Evolutionary conservation across 92 coral and sea anemone species (phyloP).

Genomic region (Diadumene lineata): DNA sequence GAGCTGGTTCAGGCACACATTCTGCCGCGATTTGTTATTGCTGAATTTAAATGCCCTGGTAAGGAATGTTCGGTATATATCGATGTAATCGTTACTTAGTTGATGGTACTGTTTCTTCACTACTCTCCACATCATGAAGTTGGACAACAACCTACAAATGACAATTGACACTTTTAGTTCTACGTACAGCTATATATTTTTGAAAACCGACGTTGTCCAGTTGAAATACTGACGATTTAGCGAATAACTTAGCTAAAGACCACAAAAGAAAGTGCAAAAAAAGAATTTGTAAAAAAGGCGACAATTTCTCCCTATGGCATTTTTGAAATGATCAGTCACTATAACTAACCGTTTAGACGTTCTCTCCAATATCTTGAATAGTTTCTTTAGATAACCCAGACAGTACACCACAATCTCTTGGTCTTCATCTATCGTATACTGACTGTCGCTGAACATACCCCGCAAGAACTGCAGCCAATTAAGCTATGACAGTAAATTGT

Average conservation of each 20-base stretch:
- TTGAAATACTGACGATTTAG: too few relatives aligned
- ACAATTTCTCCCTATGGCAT: too few relatives aligned
- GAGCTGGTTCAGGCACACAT: conserved; percentile 46
- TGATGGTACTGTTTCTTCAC: conserved; percentile 36
- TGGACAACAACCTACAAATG: conserved; percentile 39
- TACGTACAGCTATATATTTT: too few relatives aligned
- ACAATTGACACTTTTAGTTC: too few relatives aligned
- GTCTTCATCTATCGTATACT: conserved; percentile 48
- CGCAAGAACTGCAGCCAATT: conserved; percentile 70
- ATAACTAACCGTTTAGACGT: conserved; percentile 71
- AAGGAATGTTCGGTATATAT: conserved; percentile 51
- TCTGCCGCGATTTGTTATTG: conserved; percentile 40
- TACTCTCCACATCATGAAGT: conserved; percentile 68
- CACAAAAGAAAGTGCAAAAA: too few relatives aligned
- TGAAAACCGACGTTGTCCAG: too few relatives aligned
- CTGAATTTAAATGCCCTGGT: conserved; percentile 54
- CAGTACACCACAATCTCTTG: conserved; percentile 49
- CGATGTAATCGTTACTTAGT: conserved; percentile 34
- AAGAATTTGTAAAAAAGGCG: too few relatives aligned
- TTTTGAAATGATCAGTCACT: too few relatives aligned
- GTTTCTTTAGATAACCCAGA: conserved; percentile 55
- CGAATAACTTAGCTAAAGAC: too few relatives aligned
- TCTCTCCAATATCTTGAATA: conserved; percentile 40
- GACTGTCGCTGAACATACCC: conserved; percentile 54
- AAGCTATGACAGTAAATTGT: conserved; percentile 43